Evolutionary conservation across 2,888 invertebrate genomes (phyloP), one percentile per base, ranked within the genome.

Genomic region (Mythimna vitellina): DNA sequence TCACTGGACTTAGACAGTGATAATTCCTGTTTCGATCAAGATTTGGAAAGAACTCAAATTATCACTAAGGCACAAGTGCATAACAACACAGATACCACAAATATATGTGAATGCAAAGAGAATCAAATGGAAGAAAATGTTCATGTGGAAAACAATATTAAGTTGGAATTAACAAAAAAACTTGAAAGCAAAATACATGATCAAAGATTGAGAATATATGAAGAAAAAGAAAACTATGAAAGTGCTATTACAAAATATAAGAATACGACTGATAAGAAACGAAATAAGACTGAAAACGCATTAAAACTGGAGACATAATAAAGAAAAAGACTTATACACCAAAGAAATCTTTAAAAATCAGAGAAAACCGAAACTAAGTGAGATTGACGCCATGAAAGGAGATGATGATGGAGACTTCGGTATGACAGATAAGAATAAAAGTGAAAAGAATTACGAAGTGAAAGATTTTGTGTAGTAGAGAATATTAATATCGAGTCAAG

Each of bases 391-490:
- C 38, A 65, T 65, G 29, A 54, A 56, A 65, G 20, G 9, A 0
- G 3, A 3, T 56, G 56, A 65, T 65, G 56, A 8, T 58, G 58
- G n/a, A 25, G 25, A 65, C 65, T 56, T 65, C 56, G 56, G 0
- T 56, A 38, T 64, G 51, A 22, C 35, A 53, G 62, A 62, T 6
- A 49, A 62, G 29, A 14, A 64, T 64, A 53, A 53, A 53, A 53
- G 35, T 64, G 22, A 53, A 64, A 53, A 64, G 14, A 64, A 64
- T 64, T 17, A 53, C 35, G 51, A 53, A 64, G 64, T 53, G 64
- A 53, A 51, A 64, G 32, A 51, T 63, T 17, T 20, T 65, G 58
- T 17, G 58, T 66, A 66, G 66, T 66, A 66, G 58, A 66, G 3
- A 0, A 66, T 49, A 66, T 66, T 58, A 9, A 58, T 58, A 49